Base-by-base conservation (phyloP, 92 coral and sea anemone species). In the Chrysogorgia sp. region DNA sequence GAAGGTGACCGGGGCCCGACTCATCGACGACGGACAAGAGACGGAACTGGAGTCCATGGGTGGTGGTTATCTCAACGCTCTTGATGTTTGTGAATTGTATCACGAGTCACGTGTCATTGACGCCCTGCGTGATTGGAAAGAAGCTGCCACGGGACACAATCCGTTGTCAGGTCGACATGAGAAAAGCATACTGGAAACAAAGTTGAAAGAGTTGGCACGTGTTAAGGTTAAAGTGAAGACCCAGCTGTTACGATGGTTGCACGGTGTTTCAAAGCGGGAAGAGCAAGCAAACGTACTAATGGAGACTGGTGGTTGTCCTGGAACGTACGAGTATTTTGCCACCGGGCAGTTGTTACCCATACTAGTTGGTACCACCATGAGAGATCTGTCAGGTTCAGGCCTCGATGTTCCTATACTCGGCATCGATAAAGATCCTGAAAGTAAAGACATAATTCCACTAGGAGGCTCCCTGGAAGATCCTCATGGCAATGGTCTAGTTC, bases 391-490 rank as follows among this genome's bases (percentile, higher is more conserved):
- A 19, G 43, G 81, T 5, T 80, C 85, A 0, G 98, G 98, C n/a
- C 88, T 94, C 9, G 91, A 94, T 23, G 98, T 94, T 15, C 98
- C 98, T 24, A 91, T 94, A 50, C 81, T 94, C 26, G 90, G 98
- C 24, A 94, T 94, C 21, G 94, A 91, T 41, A 94, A 89, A 58
- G 92, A 91, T 81, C 90, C 85, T 17, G 98, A 91, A 48, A 91
- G 84, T 30, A 96, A 94, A 82, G 86, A 84, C 10, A 80, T 94
- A 12, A 89, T 94, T 15, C 94, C 98, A 21, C 63, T 94, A n/a
- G 97, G 97, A 23, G 98, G 98, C 30, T 94, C 98, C 37, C 70
- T 94, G 61, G 98, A 94, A 81, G 98, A 94, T 81, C 98, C 98
- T 25, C 90, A 91, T 61, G 98, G 98, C 47, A 93, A 91, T 13